Base-by-base conservation (phyloP, 2,888 invertebrate genomes). In the Dyspetes luteomarginatus region DNA sequence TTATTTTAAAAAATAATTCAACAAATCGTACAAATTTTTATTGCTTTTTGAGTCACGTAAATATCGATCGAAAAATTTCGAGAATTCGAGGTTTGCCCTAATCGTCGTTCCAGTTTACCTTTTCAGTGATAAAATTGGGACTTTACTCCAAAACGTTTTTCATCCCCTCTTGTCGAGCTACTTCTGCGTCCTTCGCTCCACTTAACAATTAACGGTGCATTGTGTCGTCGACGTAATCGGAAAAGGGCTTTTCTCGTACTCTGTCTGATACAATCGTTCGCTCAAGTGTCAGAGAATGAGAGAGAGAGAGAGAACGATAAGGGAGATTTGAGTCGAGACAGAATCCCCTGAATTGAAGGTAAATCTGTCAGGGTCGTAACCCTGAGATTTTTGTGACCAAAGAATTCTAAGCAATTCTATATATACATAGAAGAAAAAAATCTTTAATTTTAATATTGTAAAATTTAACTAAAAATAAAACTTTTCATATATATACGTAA, bases 141-240 rank as follows among this genome's bases (percentile, higher is more conserved):
- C 45, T 65, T 50, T 60, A 69, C 24, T 48, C 41, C n/a, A 48
- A 75, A 75, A 58, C 36, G 55, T 45, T 73, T 65, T 71, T 48
- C 52, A 52, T 55, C 41, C 65, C 50, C 45, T 30, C 24, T 7
- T 9, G 3, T 9, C 52, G 50, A 4, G 1, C 17, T 17, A 15
- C 24, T n/a, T 9, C 7, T 5, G 15, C 56, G 62, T 56, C 65
- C 45, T 56, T 74, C 74, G 64, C 55, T 9, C 52, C 79, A 77
- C 86, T 86, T 62, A 79, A 85, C 83, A 86, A 87, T 87, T 87
- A 87, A 83, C 77, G 83, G 75, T 79, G 78, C 82, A 87, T 87
- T 87, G 86, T 87, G 85, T 86, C 78, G 82, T 79, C 83, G 84
- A 71, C 78, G 79, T 73, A 36, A 77, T 77, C 77, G 77, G 77